These are phyloP conservation scores for Paracanthobrama guichenoti DNA, from an alignment of 2,113 vertebrate genomes.

Conservation along the genomic window DNA sequence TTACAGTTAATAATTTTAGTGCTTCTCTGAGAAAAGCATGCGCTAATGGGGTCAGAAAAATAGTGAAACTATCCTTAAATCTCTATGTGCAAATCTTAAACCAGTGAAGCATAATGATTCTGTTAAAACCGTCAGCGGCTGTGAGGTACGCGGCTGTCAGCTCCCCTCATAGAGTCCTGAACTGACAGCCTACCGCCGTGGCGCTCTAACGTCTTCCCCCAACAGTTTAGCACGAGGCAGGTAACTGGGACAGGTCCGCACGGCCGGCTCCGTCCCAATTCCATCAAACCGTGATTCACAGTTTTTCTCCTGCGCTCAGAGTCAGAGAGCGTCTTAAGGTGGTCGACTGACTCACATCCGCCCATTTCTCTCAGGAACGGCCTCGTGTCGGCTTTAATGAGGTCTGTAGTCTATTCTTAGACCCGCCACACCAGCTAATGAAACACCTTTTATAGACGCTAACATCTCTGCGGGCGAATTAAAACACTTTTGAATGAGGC, in stretches of 20 bases:
- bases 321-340: not conserved
- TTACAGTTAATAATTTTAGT: no score
- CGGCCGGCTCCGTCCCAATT: conserved; percentile 34
- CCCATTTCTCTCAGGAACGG: conserved; percentile 11
- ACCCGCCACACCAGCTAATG: conserved; percentile 13
- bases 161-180: not conserved
- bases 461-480: conserved; percentile 23
- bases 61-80: not conserved
- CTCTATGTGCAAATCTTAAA: not conserved
- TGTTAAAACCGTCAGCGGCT: not conserved
- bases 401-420: conserved; percentile 37
- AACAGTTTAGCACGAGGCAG: not conserved
- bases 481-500: conserved; percentile 28
- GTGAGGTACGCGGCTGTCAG: not conserved
- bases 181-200: not conserved
- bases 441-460: conserved; percentile 38
- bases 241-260: conserved; percentile 36
- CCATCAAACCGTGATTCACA: conserved; percentile 45
- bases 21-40: not conserved
- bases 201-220: not conserved
- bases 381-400: conserved; percentile 8
- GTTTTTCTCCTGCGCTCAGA: not conserved
- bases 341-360: not conserved
- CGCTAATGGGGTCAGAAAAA: not conserved
- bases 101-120: not conserved